Evolutionary conservation across 1,140 invertebrate species (phyloP), one percentile per base, ranked within the genome.

Genomic region (Colletes latitarsis): DNA sequence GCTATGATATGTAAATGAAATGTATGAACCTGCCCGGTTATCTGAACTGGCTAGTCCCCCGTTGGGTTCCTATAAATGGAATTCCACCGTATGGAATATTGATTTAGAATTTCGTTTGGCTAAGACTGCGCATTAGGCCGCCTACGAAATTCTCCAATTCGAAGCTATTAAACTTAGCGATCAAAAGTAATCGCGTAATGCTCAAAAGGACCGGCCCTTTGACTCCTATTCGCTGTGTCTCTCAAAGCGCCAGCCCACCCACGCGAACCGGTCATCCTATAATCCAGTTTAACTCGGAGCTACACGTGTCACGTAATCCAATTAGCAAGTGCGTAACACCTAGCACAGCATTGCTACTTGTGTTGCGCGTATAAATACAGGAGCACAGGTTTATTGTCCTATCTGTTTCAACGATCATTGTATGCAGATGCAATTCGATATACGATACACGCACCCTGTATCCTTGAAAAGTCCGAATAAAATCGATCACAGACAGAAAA

Each of bases 301-400:
- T 74, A 60, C 77, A 68, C 71, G 72, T 80, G 78, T 75, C 71
- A 52, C 72, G 71, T 80, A 75, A 80, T 80, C 71, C 63, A 75
- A 75, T 80, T 68, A 68, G 9, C 63, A 17, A 77, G 17, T 30
- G 60, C 69, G 69, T 66, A 79, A 57, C 77, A 55, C 12, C 19
- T 15, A 30, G 52, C 57, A 43, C 19, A 19, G 30, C 8, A 15
- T 49, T 30, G 41, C 14, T 3, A 15, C 12, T 6, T 58, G 21
- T 43, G 19, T 49, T 10, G 52, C 10, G 0, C 53, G 58, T 6
- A 64, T 55, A 72, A 78, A 72, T 69, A 53, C 21, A 17, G 52
- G 46, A n/a, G n/a, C 57, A 17, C 41, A 60, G 75, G 57, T 77
- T 77, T 77, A 69, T 69, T 69, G 66, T 77, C 21, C 67, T 63